Conservation (phyloP, 2,888 invertebrate genomes). For the Himalopsyche anomala region DNA sequence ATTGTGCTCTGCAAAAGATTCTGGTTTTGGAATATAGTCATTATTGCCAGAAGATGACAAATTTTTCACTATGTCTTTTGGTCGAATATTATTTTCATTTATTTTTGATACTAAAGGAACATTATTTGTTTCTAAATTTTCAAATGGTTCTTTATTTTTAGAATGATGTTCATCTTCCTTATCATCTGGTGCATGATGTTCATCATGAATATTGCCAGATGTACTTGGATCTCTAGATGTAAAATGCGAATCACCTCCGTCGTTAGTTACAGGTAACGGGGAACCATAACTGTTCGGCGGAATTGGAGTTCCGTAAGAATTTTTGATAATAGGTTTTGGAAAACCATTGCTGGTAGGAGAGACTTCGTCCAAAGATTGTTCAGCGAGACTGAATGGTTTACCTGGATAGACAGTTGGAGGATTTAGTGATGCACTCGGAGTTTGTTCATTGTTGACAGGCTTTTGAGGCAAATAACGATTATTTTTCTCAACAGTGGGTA, state of each 20-base stretch:
- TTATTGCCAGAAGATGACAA: constrained; percentile 18
- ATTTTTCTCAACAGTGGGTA: constrained; percentile 48
- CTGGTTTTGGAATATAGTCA: not conserved
- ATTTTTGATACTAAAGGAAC: constrained; percentile 57
- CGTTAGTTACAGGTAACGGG: constrained; percentile 68
- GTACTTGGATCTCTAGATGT: not conserved
- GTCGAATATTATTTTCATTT: not conserved
- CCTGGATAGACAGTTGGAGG: constrained; percentile 64
- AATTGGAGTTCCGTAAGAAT: constrained; percentile 67
- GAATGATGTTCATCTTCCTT: constrained; percentile 42
- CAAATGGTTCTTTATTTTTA: constrained; percentile 49
- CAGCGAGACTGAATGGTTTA: constrained; percentile 63
- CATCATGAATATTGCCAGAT: not conserved
- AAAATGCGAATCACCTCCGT: constrained; percentile 48
- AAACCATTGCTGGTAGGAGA: constrained; percentile 62
- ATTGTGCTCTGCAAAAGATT: constrained; percentile 43
- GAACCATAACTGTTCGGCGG: constrained; percentile 71
- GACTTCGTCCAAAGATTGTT: constrained; percentile 49
- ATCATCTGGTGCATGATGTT: constrained; percentile 17
- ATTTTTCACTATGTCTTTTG: constrained; percentile 27
- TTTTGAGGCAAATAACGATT: constrained; percentile 55
- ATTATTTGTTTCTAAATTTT: constrained; percentile 60
- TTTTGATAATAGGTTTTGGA: constrained; percentile 64
- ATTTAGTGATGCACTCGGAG: constrained; percentile 48
- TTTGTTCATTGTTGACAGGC: constrained; percentile 48